Evolutionary conservation across 2,113 vertebrate genomes (phyloP), one percentile per base, ranked within the genome.

Genomic region (Alouatta palliata): DNA sequence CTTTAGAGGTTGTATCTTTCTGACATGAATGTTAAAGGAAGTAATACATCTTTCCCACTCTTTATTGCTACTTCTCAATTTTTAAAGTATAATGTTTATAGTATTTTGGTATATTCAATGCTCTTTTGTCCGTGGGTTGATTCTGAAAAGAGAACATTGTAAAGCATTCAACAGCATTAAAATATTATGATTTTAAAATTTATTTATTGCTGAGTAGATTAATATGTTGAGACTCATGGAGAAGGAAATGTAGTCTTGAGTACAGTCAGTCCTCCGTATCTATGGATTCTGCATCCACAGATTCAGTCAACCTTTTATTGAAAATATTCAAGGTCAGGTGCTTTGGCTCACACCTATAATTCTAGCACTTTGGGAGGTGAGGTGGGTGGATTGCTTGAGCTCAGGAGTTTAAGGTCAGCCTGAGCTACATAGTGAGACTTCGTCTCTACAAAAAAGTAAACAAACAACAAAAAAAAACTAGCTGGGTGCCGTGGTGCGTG

Each of bases 151-250:
- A 49, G 40, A 95, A 76, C 43, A 61, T 56, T 82, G 73, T 52
- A 93, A 90, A 77, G 64, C 61, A 58, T 68, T 84, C 54, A 70
- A 68, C 23, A 90, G 37, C 32, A 37, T 93, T 90, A 86, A 93
- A 77, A 70, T 95, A 93, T 37, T 95, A 35, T 82, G 30, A 43
- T 86, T 90, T 75, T 90, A n/a, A 73, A 85, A 64, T 83, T 84
- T 91, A 77, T 43, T 79, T 80, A 56, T 43, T 95, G 25, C 37
- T 49, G 35, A 89, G 40, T 49, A 49, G 95, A 80, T 92, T 92
- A 80, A 23, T 68, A 52, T 83, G 49, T 70, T 87, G 49, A 87
- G 94, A 82, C n/a, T 30, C 47, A 27, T 25, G 12, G 40, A 87
- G n/a, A 87, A 76, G 73, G 43, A 87, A 81, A 66, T 75, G 47